Evolutionary conservation across 2,888 invertebrate genomes (phyloP), one percentile per base, ranked within the genome.

Genomic region (Lasioglossum oenotherae): DNA sequence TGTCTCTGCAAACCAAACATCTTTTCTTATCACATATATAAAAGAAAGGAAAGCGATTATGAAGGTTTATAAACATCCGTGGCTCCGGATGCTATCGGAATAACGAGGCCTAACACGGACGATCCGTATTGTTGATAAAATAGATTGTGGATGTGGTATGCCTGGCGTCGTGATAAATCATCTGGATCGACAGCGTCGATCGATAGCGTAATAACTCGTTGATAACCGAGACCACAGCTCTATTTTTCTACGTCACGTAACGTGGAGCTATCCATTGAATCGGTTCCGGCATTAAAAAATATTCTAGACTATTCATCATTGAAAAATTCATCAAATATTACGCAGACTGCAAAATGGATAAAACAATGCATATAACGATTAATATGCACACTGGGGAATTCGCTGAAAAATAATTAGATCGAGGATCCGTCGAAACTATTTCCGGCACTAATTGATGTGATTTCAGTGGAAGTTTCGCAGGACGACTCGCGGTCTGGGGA

Each of bases 191-290:
- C 19, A 23, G 41, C 0, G 6, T 38, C 6, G 16, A 76, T 64
- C 83, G 60, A 81, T 81, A 81, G n/a, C 35, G 41, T 23, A 35
- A 16, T 38, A 77, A 77, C 67, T 84, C 67, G 67, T 82, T 57
- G 64, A 44, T 38, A 53, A 12, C 27, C 23, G n/a, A 64, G 73
- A 44, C 31, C 12, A 23, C 46, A 16, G 49, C 27, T 46, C 79
- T 19, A 72, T 23, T 69, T 69, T 69, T 69, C 67, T 35, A 35
- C 67, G 31, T 35, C 67, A 10, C 31, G 35, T 8, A 69, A 69
- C 8, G 35, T 8, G 19, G 10, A 4, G 67, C 19, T 38, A 23
- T 69, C 35, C 23, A 23, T 35, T 10, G 23, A 38, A 69, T 69
- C 38, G 23, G 38, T 69, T 35, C 35, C 2, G 0, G 0, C 3